These are phyloP conservation scores for Goniozus legneri DNA, from an alignment of 1,140 invertebrate genomes.

Conservation along the genomic window DNA sequence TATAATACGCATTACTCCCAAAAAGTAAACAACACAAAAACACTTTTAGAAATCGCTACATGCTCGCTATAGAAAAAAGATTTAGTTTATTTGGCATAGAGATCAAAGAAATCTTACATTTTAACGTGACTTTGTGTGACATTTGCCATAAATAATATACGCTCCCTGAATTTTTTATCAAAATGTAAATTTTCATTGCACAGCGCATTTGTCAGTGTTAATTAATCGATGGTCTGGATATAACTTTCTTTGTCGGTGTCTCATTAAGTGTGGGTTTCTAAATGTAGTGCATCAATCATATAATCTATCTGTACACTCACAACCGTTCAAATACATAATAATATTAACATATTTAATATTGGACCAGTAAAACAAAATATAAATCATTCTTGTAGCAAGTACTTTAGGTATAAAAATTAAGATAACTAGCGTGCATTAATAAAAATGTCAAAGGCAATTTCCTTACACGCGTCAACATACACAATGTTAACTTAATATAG, in stretches of 20 bases:
- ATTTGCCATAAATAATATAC: not conserved
- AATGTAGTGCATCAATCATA: slow-evolving; percentile 41
- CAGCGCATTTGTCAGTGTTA: slow-evolving; percentile 15
- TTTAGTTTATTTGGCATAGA: not conserved
- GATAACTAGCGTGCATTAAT: no score
- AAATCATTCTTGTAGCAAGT: no score
- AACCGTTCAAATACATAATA: slow-evolving; percentile 50
- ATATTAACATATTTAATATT: slow-evolving; percentile 50
- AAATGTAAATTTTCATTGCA: slow-evolving; percentile 21
- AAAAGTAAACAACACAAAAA: not conserved
- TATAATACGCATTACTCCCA: not conserved
- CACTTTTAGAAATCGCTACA: slow-evolving; percentile 4
- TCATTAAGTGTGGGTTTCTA: slow-evolving; percentile 35
- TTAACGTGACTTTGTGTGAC: not conserved
- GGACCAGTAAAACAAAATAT: slow-evolving; percentile 29
- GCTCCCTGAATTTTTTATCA: slow-evolving; percentile 1
- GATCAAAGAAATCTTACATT: not conserved
- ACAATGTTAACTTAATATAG: no score
- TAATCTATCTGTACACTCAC: slow-evolving; percentile 49
- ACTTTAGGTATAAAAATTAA: no score
- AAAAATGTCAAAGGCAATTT: no score
- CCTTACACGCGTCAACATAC: no score
- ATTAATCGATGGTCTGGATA: slow-evolving; percentile 11
- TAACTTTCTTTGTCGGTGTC: slow-evolving; percentile 20
- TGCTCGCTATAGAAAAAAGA: not conserved